Conservation (phyloP, 2,113 vertebrate species). For the Argyrosomus japonicus region DNA sequence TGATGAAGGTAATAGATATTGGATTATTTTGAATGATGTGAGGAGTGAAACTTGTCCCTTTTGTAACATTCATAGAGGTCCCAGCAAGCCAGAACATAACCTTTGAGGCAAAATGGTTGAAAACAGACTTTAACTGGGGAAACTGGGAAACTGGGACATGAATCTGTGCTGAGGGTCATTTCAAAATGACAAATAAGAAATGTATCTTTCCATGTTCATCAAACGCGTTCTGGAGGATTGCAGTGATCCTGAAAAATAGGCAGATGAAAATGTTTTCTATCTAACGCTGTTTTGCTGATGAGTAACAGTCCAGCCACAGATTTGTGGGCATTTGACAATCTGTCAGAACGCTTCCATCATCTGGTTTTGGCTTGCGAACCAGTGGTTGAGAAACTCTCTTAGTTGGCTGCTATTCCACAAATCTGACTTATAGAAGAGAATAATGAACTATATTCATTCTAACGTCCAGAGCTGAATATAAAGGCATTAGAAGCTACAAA, state of each 20-base stretch:
- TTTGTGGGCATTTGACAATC: slow-evolving; percentile 40
- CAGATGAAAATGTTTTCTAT: slow-evolving; percentile 47
- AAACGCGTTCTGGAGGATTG: slow-evolving; percentile 36
- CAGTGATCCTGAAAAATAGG: slow-evolving; percentile 51
- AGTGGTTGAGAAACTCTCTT: background rate
- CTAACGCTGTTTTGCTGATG: slow-evolving; percentile 17
- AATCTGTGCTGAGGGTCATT: slow-evolving; percentile 29
- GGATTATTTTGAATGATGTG: background rate
- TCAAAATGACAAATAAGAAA: slow-evolving; percentile 42
- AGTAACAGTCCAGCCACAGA: slow-evolving; percentile 23
- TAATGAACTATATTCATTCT: slow-evolving; percentile 6
- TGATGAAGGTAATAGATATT: background rate
- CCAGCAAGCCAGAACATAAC: slow-evolving; percentile 15
- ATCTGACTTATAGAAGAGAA: slow-evolving; percentile 29
- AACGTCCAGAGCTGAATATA: slow-evolving; percentile 16
- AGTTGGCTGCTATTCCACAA: slow-evolving; percentile 21
- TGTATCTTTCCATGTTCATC: slow-evolving; percentile 39
- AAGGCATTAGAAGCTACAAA: slow-evolving; percentile 63
- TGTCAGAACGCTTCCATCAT: slow-evolving; percentile 34
- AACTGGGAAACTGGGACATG: slow-evolving; percentile 24
- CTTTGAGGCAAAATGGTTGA: slow-evolving; percentile 19
- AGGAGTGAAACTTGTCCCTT: background rate
- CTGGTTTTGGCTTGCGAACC: slow-evolving; percentile 21
- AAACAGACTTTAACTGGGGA: background rate
- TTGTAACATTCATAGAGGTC: slow-evolving; percentile 24